Evolutionary conservation across 2,888 invertebrate genomes (phyloP).

Genomic region (Nesidiocoris tenuis): DNA sequence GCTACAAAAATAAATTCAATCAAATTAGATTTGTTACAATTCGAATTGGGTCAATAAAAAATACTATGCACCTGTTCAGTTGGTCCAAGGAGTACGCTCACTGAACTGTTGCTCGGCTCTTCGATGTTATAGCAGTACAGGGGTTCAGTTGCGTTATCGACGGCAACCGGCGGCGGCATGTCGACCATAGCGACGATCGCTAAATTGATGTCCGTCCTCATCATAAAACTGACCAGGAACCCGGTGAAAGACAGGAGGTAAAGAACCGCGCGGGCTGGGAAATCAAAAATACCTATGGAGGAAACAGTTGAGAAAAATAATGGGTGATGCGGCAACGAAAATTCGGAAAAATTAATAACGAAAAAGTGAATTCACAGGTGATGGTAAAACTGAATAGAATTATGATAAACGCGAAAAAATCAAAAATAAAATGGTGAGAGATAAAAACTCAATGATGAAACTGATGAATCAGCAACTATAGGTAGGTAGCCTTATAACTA

Average conservation of each 20-base stretch:
- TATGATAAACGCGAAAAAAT: too few relatives aligned
- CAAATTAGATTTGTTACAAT: too few relatives aligned
- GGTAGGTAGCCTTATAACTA: too few relatives aligned
- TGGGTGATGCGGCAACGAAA: background rate
- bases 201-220: conserved; percentile 72
- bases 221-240: conserved; percentile 73
- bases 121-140: conserved; percentile 36
- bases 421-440: background rate
- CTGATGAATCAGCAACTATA: too few relatives aligned
- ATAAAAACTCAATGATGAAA: background rate
- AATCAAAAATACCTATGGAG: conserved; percentile 25
- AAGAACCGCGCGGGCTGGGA: conserved; percentile 67
- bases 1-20: too few relatives aligned
- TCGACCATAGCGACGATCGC: conserved; percentile 69
- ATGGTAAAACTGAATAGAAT: too few relatives aligned
- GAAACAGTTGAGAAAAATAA: conserved; percentile 12
- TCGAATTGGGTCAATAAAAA: too few relatives aligned
- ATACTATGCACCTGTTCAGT: conserved; percentile 29
- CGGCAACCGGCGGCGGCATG: conserved; percentile 49
- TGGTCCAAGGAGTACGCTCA: background rate
- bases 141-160: conserved; percentile 37
- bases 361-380: too few relatives aligned
- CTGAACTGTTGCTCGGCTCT: conserved; percentile 12
- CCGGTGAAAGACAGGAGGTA: conserved; percentile 72
- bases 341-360: background rate